These are phyloP conservation scores for Trissolcus japonicus DNA, from an alignment of 2,888 invertebrate species.

Conservation along the genomic window DNA sequence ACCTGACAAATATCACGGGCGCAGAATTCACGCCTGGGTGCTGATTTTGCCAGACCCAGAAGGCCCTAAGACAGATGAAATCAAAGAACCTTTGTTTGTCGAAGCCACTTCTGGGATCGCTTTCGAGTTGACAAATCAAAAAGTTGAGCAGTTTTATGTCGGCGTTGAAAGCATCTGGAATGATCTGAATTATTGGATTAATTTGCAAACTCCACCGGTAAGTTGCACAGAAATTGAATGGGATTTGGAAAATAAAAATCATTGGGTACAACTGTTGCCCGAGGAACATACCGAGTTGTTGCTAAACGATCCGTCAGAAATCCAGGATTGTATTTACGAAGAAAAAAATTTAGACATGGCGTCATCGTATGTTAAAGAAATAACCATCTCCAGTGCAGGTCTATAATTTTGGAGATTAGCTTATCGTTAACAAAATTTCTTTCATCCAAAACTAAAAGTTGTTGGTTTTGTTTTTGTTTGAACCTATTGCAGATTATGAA, in stretches of 20 bases:
- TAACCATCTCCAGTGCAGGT: conserved; percentile 81
- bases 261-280: conserved; percentile 86
- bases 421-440: not conserved
- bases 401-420: not conserved
- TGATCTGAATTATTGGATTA: conserved; percentile 88
- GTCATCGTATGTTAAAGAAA: conserved; percentile 83
- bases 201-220: conserved; percentile 78
- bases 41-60: conserved; percentile 80
- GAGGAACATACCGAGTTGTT: conserved; percentile 77
- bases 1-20: conserved; percentile 82
- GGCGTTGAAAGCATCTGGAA: conserved; percentile 92
- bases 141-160: conserved; percentile 81
- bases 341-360: conserved; percentile 87
- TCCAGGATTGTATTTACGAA: conserved; percentile 75
- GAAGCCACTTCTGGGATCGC: conserved; percentile 87
- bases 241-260: conserved; percentile 79
- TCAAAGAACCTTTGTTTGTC: conserved; percentile 85
- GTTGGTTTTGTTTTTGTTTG: not conserved
- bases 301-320: conserved; percentile 49
- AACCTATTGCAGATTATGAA: not conserved
- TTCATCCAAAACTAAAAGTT: not conserved
- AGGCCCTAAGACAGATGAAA: conserved; percentile 77
- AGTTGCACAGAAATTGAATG: conserved; percentile 80
- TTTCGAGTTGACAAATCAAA: conserved; percentile 75
- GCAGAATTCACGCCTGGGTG: conserved; percentile 91